A percentile compares a stretch with the other conserved stretches of the same genome.
phyloP scores from a whole-genome alignment of 2,888 invertebrate species.

The Pterostichus madidus region DNA sequence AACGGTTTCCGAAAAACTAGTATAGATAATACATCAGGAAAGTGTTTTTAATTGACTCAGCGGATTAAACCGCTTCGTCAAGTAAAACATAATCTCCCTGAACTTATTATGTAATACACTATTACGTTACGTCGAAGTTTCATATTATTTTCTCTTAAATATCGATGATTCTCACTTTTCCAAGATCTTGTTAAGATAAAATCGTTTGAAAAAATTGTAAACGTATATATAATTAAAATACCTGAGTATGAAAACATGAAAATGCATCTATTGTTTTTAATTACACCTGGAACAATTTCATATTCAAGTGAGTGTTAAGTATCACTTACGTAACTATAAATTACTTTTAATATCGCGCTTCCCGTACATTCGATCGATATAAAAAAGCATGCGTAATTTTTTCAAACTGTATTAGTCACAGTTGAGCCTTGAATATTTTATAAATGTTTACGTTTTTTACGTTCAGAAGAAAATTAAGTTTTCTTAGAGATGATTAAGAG shows the following conservation, averaged over 20 bases:
- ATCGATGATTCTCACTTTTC: background rate
- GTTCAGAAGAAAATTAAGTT: background rate
- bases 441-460: background rate
- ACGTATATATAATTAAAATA: background rate
- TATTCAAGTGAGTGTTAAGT: constrained; percentile 23
- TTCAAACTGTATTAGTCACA: constrained; percentile 16
- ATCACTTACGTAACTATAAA: constrained; percentile 31
- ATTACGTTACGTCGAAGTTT: no score
- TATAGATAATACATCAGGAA: no score
- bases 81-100: no score
- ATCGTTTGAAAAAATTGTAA: background rate
- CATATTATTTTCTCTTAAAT: background rate
- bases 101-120: no score
- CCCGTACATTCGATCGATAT: constrained; percentile 25
- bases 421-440: background rate
- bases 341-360: constrained; percentile 51
- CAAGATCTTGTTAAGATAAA: constrained; percentile 2
- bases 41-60: no score
- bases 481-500: constrained; percentile 14
- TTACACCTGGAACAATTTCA: constrained; percentile 11
- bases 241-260: background rate
- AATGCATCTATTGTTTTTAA: background rate
- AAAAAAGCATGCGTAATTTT: constrained; percentile 37
- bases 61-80: no score
- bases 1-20: no score